Evolutionary conservation across 2,888 invertebrate species (phyloP).

Genomic region (Drosophila infuscata): DNA sequence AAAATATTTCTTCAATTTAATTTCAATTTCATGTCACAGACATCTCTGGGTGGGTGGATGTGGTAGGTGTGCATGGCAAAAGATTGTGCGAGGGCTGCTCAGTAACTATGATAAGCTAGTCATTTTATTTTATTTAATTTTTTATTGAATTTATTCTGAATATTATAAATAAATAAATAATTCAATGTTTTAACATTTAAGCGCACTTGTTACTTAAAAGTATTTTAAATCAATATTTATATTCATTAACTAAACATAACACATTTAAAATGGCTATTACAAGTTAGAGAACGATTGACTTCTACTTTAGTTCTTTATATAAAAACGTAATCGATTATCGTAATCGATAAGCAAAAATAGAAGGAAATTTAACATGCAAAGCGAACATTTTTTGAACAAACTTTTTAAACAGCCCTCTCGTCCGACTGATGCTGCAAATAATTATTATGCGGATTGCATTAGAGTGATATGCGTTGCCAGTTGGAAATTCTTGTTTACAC

Average conservation of each 20-base stretch:
- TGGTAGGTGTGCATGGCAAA: slow-evolving; percentile 19
- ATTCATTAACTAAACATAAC: background rate
- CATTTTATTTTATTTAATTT: background rate
- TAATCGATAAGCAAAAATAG: background rate
- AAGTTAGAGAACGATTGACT: background rate
- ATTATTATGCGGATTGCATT: slow-evolving; percentile 72
- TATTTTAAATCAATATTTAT: background rate
- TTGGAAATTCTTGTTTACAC: slow-evolving; percentile 28
- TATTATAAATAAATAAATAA: background rate
- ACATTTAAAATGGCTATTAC: background rate
- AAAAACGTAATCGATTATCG: background rate
- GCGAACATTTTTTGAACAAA: background rate
- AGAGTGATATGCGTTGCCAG: slow-evolving; percentile 31
- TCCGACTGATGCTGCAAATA: slow-evolving; percentile 64
- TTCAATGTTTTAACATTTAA: background rate
- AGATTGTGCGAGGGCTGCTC: slow-evolving; percentile 8
- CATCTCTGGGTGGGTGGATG: slow-evolving; percentile 44
- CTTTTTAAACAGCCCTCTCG: slow-evolving; percentile 9
- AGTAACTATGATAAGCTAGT: background rate
- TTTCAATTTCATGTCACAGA: slow-evolving; percentile 80
- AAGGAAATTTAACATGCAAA: background rate
- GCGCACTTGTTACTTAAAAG: background rate
- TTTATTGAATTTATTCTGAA: background rate
- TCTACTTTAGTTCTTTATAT: background rate
- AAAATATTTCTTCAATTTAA: slow-evolving; percentile 67